Conservation (phyloP, 2,797 vertebrate species). For the Iguana delicatissima region DNA sequence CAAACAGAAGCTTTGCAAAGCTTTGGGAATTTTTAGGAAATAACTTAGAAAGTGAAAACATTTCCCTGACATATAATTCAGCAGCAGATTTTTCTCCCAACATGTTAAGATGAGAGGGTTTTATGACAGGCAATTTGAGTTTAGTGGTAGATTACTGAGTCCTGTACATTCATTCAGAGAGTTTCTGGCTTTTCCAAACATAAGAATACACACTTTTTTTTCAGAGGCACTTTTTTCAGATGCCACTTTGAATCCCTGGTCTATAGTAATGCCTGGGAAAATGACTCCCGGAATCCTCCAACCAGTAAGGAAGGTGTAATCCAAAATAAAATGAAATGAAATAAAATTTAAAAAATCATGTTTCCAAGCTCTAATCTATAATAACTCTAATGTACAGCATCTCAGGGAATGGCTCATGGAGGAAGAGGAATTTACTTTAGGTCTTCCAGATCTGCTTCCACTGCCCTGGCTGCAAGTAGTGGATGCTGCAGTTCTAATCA, state of each 20-base stretch:
- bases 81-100: neutral
- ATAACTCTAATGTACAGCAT: neutral
- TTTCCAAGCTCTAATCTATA: no score
- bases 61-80: neutral
- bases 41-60: neutral
- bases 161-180: neutral
- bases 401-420: neutral
- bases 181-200: neutral
- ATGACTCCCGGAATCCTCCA: no score
- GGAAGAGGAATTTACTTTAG: neutral
- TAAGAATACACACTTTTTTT: no score
- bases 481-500: no score
- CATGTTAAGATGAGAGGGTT: neutral
- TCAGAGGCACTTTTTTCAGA: neutral
- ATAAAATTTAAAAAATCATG: no score
- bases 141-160: neutral
- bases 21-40: neutral
- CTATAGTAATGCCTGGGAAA: neutral
- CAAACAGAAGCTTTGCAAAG: neutral
- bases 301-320: no score
- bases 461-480: neutral
- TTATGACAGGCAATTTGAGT: neutral
- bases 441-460: neutral
- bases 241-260: neutral
- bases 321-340: no score